A percentile compares a stretch with the other conserved stretches of the same genome.
These are phyloP conservation scores for Hystrix cristata DNA, from an alignment of 2,113 vertebrate species.

Conservation along the genomic window DNA sequence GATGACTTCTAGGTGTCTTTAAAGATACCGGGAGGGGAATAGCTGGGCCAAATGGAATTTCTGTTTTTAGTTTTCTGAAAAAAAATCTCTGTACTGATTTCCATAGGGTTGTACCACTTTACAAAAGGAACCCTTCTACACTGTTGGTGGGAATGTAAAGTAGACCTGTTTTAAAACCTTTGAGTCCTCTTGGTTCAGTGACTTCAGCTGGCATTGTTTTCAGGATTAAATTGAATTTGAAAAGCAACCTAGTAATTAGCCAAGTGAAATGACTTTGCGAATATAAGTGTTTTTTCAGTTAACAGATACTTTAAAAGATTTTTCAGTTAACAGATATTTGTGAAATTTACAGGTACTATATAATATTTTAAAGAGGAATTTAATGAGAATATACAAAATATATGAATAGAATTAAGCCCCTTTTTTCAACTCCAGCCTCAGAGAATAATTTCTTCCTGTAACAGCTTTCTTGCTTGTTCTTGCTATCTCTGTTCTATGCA, in stretches of 20 bases:
- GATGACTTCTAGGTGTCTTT: background rate
- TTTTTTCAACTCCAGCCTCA: conserved; percentile 43
- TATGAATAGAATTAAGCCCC: background rate
- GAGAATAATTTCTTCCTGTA: conserved; percentile 12
- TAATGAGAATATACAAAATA: conserved; percentile 18
- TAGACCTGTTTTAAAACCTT: background rate
- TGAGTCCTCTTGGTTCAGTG: background rate
- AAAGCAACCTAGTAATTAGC: conserved; percentile 37
- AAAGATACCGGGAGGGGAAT: background rate
- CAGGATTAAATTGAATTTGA: conserved; percentile 53
- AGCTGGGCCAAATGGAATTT: background rate
- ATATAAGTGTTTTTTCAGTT: conserved; percentile 3
- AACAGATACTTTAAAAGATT: conserved; percentile 6
- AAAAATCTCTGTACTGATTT: background rate
- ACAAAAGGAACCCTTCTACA: background rate
- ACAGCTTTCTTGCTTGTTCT: conserved; percentile 17
- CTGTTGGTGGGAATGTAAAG: background rate
- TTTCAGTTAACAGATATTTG: background rate
- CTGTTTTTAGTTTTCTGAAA: background rate
- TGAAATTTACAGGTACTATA: background rate
- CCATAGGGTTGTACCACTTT: background rate
- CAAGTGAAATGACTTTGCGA: background rate
- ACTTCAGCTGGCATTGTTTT: conserved; percentile 19
- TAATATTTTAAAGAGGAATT: conserved; percentile 34
- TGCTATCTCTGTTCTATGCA: background rate